phyloP scores from a whole-genome alignment of 23 tunicate genomes.

The Pegea sp. region DNA sequence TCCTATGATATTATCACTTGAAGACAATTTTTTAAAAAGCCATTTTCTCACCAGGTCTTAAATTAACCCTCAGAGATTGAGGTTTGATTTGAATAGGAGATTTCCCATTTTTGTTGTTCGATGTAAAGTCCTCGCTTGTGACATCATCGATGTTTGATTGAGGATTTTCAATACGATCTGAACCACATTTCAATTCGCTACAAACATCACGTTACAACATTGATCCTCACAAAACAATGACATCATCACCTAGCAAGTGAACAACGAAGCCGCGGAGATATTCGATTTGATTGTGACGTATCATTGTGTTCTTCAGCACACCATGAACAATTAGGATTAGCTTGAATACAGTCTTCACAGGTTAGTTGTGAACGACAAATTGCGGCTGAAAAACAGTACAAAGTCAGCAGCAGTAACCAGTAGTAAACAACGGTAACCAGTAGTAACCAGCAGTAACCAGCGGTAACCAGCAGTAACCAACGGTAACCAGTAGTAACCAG shows the following conservation, averaged over 20 bases:
- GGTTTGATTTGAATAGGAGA: slow-evolving; percentile 22
- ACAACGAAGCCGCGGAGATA: background rate
- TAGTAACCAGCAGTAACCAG: too few species aligned
- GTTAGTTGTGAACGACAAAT: slow-evolving; percentile 4
- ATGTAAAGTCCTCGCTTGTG: background rate
- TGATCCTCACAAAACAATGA: background rate
- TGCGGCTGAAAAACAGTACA: too few species aligned
- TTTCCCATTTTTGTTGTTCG: background rate
- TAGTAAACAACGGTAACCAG: too few species aligned
- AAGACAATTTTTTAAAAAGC: too few species aligned
- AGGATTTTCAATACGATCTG: background rate
- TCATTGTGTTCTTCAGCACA: slow-evolving; percentile 8
- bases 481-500: too few species aligned
- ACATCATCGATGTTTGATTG: background rate
- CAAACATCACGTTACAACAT: background rate
- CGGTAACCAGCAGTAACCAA: too few species aligned
- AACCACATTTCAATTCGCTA: background rate
- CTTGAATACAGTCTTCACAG: slow-evolving; percentile 13
- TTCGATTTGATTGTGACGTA: too few species aligned
- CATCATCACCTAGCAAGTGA: slow-evolving; percentile 10
- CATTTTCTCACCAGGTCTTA: slow-evolving; percentile 10
- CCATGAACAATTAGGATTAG: slow-evolving; percentile 20
- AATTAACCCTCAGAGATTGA: slow-evolving; percentile 15
- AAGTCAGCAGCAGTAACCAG: too few species aligned
- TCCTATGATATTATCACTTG: background rate